Evolutionary conservation across 2,797 vertebrate species (phyloP).

Genomic region (Hippocampus kuda): DNA sequence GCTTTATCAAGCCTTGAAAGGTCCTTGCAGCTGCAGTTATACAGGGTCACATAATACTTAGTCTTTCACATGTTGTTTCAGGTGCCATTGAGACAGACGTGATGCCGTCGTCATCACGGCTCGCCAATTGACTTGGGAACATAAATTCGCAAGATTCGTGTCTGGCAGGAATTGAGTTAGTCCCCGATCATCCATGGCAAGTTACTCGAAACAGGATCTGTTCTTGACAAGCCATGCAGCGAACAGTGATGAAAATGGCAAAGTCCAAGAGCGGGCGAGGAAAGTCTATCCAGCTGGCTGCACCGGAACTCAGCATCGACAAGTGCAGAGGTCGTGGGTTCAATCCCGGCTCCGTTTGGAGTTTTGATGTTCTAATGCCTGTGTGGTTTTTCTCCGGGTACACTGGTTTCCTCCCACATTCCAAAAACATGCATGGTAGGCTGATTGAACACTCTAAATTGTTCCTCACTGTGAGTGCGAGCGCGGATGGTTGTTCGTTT

Average conservation of each 20-base stretch:
- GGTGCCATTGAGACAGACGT: neutral
- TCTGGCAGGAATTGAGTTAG: neutral
- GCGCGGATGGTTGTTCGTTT: too few relatives aligned
- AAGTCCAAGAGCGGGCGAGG: neutral
- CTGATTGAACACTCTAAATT: too few relatives aligned
- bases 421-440: too few relatives aligned
- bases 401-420: too few relatives aligned
- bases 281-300: neutral
- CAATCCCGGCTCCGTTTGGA: too few relatives aligned
- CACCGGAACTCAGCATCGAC: neutral
- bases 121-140: neutral
- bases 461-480: too few relatives aligned
- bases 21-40: neutral
- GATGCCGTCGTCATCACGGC: neutral
- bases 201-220: neutral
- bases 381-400: too few relatives aligned
- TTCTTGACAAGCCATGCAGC: neutral
- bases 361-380: too few relatives aligned
- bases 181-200: neutral
- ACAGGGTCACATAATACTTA: neutral
- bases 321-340: neutral
- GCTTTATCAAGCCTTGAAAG: neutral
- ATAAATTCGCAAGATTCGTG: neutral
- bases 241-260: neutral
- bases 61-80: neutral